Evolutionary conservation across 2,113 vertebrate species (phyloP).

Genomic region (Galbula dea): DNA sequence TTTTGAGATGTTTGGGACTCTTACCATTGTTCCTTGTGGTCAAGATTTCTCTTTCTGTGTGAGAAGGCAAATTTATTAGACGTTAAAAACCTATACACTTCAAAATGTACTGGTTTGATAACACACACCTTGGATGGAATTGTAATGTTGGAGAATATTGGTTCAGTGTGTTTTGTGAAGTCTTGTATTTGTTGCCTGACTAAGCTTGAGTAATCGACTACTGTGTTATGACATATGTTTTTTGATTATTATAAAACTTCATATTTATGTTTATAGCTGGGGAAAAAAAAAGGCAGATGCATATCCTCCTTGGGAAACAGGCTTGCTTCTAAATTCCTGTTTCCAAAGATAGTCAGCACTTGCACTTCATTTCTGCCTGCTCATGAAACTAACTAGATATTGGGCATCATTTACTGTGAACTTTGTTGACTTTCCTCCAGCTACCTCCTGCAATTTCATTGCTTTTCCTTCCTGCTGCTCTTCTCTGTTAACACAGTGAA

Average conservation of each 20-base stretch:
- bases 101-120: not conserved
- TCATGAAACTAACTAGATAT: not conserved
- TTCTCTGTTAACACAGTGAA: not conserved
- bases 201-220: not conserved
- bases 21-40: not conserved
- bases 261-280: not conserved
- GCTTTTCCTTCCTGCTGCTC: not conserved
- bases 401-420: not conserved
- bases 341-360: not conserved
- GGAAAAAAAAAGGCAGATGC: not conserved
- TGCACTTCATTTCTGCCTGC: not conserved
- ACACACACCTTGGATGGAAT: not conserved
- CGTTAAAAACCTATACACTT: not conserved
- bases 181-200: not conserved
- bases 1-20: not conserved
- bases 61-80: not conserved
- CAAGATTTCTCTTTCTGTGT: not conserved
- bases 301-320: not conserved
- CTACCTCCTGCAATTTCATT: not conserved
- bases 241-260: not conserved
- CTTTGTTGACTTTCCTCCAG: not conserved
- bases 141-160: not conserved
- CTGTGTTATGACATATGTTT: not conserved
- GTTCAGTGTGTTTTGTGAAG: not conserved
- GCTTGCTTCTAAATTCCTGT: not conserved